Evolutionary conservation across 2,888 invertebrate species (phyloP), one percentile per base, ranked within the genome.

Genomic region (Arge pagana): DNA sequence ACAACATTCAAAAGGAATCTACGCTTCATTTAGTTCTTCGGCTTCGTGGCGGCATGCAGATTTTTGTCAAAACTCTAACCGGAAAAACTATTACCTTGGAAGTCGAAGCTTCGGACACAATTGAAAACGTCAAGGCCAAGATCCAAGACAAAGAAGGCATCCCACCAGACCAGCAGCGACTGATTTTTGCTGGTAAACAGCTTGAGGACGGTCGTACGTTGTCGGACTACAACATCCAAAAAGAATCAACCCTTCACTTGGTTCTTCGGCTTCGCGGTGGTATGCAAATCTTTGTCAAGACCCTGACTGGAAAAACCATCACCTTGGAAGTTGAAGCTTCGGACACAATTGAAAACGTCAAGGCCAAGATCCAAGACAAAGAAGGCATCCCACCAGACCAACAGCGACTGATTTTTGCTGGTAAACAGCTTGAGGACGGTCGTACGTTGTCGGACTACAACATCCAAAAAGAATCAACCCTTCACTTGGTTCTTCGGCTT

Each of bases 331-430:
- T 67, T 0, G 67, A 67, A 3, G 66, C 66, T 0, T 67, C 66
- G 0, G 67, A 66, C 2, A 67, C 66, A 0, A 67, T 67, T 7
- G 67, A 67, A 1, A 67, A 67, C 5, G n/a, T n/a, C n/a, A n/a
- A n/a, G n/a, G n/a, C n/a, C n/a, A n/a, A n/a, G n/a, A n/a, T n/a
- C n/a, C n/a, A n/a, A n/a, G n/a, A n/a, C n/a, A n/a, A n/a, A n/a
- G n/a, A n/a, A n/a, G n/a, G n/a, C n/a, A n/a, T n/a, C n/a, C n/a
- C n/a, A n/a, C n/a, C n/a, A n/a, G n/a, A n/a, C n/a, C n/a, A n/a
- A n/a, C n/a, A n/a, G n/a, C 45, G 68, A 3, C 54, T 68, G 42
- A 68, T 68, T 2, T 68, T 68, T 1, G 68, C 68, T 0, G 68
- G 68, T 0, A 68, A 68, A 3, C 68, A 68, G 15, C 10, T 68